Percentiles rank a stretch among this genome's conserved stretches.
phyloP scores from a whole-genome alignment of 2,113 vertebrate genomes.

The Progne subis region DNA sequence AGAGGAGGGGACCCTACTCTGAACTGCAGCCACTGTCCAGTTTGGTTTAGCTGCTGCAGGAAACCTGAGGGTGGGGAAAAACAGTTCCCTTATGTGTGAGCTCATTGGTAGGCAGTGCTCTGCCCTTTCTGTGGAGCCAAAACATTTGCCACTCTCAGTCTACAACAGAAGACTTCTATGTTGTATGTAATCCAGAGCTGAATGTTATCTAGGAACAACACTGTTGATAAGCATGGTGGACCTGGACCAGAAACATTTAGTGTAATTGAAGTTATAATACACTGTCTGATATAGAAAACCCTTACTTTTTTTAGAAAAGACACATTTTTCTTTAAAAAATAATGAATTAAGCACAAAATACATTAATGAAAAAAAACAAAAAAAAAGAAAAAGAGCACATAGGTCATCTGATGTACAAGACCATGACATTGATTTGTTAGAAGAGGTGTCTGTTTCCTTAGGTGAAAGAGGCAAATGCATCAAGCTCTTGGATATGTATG shows the following conservation, averaged over 20 bases:
- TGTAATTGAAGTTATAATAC: not conserved
- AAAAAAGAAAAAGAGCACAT: not conserved
- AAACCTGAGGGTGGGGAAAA: not conserved
- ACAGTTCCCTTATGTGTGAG: not conserved
- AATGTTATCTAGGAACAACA: not conserved
- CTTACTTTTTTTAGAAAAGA: not conserved
- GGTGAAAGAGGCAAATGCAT: not conserved
- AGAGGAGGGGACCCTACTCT: not conserved
- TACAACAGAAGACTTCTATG: not conserved
- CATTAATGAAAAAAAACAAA: not conserved
- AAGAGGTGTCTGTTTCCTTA: not conserved
- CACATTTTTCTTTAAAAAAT: not conserved
- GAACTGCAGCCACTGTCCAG: not conserved
- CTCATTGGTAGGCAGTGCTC: not conserved
- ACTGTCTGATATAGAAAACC: not conserved
- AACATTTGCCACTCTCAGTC: not conserved
- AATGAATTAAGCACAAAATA: not conserved
- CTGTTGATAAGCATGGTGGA: not conserved
- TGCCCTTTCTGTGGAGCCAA: not conserved
- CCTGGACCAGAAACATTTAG: not conserved
- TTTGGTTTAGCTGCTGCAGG: not conserved
- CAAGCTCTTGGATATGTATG: not conserved
- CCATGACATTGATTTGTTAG: not conserved
- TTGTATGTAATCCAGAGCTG: not conserved
- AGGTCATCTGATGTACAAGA: accelerated